phyloP scores from a whole-genome alignment of 2,888 invertebrate genomes.

The Chloroclystis v-ata region DNA sequence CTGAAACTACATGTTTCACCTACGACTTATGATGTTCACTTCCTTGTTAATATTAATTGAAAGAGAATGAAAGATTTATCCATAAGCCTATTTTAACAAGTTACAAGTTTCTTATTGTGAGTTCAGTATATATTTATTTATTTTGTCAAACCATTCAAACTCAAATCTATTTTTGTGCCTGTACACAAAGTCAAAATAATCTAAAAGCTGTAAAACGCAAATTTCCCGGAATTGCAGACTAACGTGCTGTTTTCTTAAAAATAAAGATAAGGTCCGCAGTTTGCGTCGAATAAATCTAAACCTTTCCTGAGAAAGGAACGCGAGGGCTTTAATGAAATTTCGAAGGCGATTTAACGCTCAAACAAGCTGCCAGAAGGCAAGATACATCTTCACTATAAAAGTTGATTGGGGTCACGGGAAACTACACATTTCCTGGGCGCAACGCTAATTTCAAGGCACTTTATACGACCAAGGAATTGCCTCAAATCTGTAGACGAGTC shows the following conservation, averaged over 20 bases:
- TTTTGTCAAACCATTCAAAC: too few relatives aligned
- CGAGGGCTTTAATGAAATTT: slow-evolving; percentile 37
- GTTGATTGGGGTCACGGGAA: slow-evolving; percentile 23
- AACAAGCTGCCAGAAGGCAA: slow-evolving; percentile 30
- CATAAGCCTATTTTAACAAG: too few relatives aligned
- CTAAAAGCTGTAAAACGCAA: too few relatives aligned
- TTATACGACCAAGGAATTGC: slow-evolving; percentile 3
- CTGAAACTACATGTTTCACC: not conserved
- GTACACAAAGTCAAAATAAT: too few relatives aligned
- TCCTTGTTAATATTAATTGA: not conserved
- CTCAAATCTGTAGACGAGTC: not conserved
- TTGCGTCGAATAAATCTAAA: slow-evolving; percentile 39
- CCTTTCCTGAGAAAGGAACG: slow-evolving; percentile 31
- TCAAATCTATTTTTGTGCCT: too few relatives aligned
- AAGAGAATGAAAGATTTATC: too few relatives aligned
- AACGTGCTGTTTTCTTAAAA: slow-evolving; percentile 8
- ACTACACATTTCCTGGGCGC: slow-evolving; percentile 15
- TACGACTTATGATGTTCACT: not conserved
- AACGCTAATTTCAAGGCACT: slow-evolving; percentile 8
- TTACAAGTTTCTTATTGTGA: too few relatives aligned
- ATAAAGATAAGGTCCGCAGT: slow-evolving; percentile 27
- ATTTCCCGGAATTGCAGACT: not conserved
- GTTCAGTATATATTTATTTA: too few relatives aligned
- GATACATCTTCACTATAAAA: slow-evolving; percentile 29
- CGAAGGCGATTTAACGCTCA: slow-evolving; percentile 38